These are phyloP conservation scores for Enteromius fasciolatus DNA, from an alignment of 2,797 vertebrate genomes.

Conservation along the genomic window DNA sequence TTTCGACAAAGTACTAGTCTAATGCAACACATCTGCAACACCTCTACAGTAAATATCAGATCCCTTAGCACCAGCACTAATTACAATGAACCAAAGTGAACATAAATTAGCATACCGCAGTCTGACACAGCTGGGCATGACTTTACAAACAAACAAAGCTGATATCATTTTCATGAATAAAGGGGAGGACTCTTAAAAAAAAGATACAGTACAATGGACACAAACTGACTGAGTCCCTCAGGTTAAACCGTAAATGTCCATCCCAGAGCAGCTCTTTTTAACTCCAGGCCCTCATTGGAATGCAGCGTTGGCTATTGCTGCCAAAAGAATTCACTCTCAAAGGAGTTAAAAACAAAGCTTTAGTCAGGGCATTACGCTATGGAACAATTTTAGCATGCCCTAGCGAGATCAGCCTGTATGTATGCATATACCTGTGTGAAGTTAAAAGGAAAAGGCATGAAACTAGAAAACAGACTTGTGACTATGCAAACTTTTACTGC, in stretches of 20 bases:
- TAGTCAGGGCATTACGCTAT: slow-evolving; percentile 72
- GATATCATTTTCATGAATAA: slow-evolving; percentile 11
- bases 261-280: slow-evolving; percentile 52
- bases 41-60: background rate
- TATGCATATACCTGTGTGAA: slow-evolving; percentile 32
- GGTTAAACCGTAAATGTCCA: background rate
- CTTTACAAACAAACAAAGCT: slow-evolving; percentile 8
- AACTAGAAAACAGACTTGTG: slow-evolving; percentile 40
- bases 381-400: slow-evolving; percentile 67
- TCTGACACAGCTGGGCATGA: slow-evolving; percentile 38
- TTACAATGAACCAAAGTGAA: slow-evolving; percentile 38
- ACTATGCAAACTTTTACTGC: slow-evolving; percentile 63
- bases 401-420: slow-evolving; percentile 52
- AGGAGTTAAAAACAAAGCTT: slow-evolving; percentile 68
- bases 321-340: slow-evolving; percentile 60
- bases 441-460: background rate
- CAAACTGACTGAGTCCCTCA: slow-evolving; percentile 22
- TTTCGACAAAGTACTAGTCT: slow-evolving; percentile 26
- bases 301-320: slow-evolving; percentile 58
- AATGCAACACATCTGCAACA: slow-evolving; percentile 56
- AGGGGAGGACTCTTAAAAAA: background rate
- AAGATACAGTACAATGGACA: slow-evolving; percentile 9
- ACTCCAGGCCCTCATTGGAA: slow-evolving; percentile 63
- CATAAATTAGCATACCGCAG: slow-evolving; percentile 28
- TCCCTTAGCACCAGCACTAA: slow-evolving; percentile 35